These are phyloP conservation scores for Phrynosoma platyrhinos DNA, from an alignment of 2,113 vertebrate species.

Conservation along the genomic window DNA sequence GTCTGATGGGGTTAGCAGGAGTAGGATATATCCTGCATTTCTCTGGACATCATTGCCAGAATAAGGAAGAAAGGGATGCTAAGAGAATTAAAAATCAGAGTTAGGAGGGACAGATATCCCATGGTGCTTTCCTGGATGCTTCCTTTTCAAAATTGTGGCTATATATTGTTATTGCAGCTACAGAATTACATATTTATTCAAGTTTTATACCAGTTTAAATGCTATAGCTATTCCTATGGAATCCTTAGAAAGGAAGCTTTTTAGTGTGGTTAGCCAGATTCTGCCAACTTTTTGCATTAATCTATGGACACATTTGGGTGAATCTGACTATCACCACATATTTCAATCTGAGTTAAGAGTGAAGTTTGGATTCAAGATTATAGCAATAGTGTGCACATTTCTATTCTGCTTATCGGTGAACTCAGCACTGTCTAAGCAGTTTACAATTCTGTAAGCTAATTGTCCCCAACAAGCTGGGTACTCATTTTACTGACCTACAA, in stretches of 20 bases:
- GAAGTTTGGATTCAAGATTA: background rate
- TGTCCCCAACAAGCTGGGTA: too few relatives aligned
- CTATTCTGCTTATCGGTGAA: too few relatives aligned
- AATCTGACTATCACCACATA: background rate
- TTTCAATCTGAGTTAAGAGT: background rate
- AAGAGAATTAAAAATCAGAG: conserved; percentile 7
- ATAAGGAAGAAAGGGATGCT: background rate
- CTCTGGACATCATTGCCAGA: background rate
- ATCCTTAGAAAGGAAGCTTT: background rate
- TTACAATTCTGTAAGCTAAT: too few relatives aligned
- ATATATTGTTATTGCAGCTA: background rate
- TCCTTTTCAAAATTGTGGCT: background rate
- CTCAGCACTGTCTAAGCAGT: too few relatives aligned
- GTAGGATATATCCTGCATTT: background rate
- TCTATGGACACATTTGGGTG: background rate
- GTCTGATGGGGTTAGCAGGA: conserved; percentile 6
- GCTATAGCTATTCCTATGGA: background rate
- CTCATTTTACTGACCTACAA: too few relatives aligned
- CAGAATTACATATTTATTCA: background rate
- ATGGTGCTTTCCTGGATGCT: background rate
- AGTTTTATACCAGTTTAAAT: background rate
- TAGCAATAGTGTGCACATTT: too few relatives aligned
- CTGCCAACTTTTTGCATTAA: background rate
- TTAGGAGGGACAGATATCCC: background rate
- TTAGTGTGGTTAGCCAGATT: background rate